Evolutionary conservation across 2,797 vertebrate genomes (phyloP).

Genomic region (Etheostoma nigrum): DNA sequence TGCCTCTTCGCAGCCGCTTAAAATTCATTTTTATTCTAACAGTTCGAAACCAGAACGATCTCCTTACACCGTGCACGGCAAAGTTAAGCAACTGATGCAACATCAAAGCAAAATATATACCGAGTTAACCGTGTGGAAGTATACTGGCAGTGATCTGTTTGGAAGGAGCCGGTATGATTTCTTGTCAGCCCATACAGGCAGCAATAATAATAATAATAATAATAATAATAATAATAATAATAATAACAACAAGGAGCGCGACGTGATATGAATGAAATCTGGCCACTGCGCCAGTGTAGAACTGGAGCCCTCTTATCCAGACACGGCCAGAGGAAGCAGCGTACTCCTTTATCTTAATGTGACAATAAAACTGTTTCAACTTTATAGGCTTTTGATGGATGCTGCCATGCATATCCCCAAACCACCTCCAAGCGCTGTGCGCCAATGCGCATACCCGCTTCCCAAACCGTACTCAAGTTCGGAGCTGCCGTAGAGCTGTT

Average conservation of each 20-base stretch:
- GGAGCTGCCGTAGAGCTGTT: background rate
- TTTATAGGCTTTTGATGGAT: background rate
- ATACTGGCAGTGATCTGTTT: background rate
- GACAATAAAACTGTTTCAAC: background rate
- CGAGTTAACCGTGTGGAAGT: background rate
- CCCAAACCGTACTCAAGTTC: constrained; percentile 48
- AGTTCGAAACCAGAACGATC: constrained; percentile 37
- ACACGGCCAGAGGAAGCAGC: background rate
- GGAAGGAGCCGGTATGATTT: background rate
- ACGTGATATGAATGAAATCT: constrained; percentile 77
- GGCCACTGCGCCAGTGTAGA: constrained; percentile 65
- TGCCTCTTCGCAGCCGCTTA: constrained; percentile 13
- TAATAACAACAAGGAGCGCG: constrained; percentile 21
- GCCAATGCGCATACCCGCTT: constrained; percentile 67
- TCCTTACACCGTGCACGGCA: constrained; percentile 8
- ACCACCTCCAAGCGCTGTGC: constrained; percentile 54
- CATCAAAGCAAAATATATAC: background rate
- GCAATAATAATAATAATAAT: background rate
- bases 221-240: too few relatives aligned
- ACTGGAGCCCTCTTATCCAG: background rate
- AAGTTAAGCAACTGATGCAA: constrained; percentile 49
- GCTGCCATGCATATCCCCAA: background rate
- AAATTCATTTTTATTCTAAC: constrained; percentile 23
- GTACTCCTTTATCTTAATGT: accelerated
- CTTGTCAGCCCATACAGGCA: constrained; percentile 2